Conservation (phyloP, 2,113 vertebrate species). For the Daubentonia madagascariensis region DNA sequence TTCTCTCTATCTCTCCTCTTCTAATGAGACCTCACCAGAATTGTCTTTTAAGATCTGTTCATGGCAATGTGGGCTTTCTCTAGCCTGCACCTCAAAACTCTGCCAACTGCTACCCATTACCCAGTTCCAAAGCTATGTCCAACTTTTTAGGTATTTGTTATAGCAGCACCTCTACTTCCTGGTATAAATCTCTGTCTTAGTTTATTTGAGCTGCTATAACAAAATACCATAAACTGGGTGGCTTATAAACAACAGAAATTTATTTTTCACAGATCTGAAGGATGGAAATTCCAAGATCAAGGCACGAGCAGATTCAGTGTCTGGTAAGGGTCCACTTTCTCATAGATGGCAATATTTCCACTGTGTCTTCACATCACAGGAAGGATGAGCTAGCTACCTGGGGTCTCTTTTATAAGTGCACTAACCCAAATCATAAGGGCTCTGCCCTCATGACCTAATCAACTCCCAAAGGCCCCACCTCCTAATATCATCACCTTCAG, state of each 20-base stretch:
- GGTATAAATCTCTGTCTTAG: too few relatives aligned
- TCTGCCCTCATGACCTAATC: too few relatives aligned
- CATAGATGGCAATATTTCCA: not conserved
- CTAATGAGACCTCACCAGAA: too few relatives aligned
- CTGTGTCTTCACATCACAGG: not conserved
- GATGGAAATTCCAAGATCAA: not conserved
- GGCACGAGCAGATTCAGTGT: not conserved
- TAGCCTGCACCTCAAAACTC: too few relatives aligned
- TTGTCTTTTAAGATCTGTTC: too few relatives aligned
- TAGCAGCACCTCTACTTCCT: too few relatives aligned
- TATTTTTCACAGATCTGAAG: not conserved
- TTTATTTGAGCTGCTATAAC: not conserved
- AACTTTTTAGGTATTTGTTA: too few relatives aligned
- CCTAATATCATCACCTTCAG: too few relatives aligned
- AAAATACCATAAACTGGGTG: not conserved
- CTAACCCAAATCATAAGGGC: not conserved
- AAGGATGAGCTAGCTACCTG: not conserved
- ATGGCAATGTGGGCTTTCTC: too few relatives aligned
- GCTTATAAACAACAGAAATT: not conserved
- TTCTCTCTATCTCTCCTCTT: not conserved
- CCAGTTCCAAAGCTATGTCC: too few relatives aligned
- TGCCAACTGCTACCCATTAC: too few relatives aligned
- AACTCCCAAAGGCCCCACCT: too few relatives aligned
- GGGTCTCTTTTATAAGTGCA: not conserved
- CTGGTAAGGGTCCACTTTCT: rapidly evolving